These are phyloP conservation scores for Physeter macrocephalus DNA, from an alignment of 2,113 vertebrate species.

Conservation along the genomic window DNA sequence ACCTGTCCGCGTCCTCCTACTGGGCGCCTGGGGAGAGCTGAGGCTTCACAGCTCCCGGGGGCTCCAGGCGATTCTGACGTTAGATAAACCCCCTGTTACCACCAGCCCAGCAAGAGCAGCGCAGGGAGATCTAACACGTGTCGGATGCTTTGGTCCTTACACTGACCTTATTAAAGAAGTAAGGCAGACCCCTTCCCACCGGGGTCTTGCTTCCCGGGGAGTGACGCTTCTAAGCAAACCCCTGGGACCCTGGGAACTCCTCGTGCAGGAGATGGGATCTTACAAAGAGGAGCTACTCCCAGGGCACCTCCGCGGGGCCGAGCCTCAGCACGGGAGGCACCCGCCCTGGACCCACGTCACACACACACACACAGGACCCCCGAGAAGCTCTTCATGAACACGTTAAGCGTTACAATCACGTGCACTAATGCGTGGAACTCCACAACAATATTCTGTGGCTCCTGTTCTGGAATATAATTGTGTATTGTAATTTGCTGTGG, in stretches of 20 bases:
- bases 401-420: fast-evolving
- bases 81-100: fast-evolving
- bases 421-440: neutral
- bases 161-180: neutral
- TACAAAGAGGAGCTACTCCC: neutral
- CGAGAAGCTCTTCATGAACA: neutral
- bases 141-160: fast-evolving
- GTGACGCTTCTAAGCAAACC: neutral
- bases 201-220: neutral
- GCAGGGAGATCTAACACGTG: neutral
- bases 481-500: neutral
- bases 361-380: fast-evolving
- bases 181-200: neutral
- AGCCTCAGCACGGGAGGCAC: too few species aligned
- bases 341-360: fast-evolving
- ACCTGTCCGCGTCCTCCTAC: neutral
- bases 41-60: neutral
- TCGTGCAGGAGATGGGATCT: fast-evolving
- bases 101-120: neutral
- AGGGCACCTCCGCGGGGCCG: neutral
- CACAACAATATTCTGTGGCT: neutral
- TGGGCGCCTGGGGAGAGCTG: neutral
- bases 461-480: neutral
- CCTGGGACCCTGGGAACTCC: neutral
- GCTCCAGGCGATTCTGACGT: neutral